These are phyloP conservation scores for Tethya wilhelma DNA, from an alignment of 37 sponge, comb jelly and placozoan species.

Conservation along the genomic window DNA sequence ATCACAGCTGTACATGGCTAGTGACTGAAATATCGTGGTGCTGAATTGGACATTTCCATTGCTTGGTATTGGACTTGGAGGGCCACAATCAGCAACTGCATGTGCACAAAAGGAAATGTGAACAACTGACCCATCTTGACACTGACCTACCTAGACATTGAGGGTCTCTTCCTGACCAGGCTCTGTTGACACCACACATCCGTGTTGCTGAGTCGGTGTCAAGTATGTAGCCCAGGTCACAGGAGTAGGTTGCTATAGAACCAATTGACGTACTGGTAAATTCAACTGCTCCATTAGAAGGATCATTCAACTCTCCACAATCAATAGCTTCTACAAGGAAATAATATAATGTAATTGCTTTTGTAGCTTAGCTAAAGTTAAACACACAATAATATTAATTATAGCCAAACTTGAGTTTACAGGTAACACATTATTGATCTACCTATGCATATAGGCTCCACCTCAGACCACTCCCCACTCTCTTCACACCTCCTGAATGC, in stretches of 20 bases:
- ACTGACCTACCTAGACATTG: neutral
- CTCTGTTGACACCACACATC: neutral
- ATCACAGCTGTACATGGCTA: neutral
- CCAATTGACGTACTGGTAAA: neutral
- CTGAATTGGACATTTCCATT: neutral
- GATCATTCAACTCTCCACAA: neutral
- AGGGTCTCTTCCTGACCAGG: neutral
- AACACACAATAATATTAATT: too few species aligned
- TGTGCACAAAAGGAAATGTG: too few species aligned
- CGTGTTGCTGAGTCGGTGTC: neutral
- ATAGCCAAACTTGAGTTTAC: too few species aligned
- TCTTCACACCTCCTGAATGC: neutral
- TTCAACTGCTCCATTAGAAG: neutral
- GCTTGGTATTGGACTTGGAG: too few species aligned
- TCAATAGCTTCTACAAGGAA: too few species aligned
- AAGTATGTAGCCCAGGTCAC: neutral
- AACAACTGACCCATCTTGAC: too few species aligned
- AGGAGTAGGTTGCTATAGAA: neutral
- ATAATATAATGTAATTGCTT: too few species aligned
- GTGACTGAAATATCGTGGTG: neutral
- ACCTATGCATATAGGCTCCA: neutral
- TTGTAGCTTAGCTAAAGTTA: too few species aligned
- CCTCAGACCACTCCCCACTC: neutral
- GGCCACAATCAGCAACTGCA: too few species aligned
- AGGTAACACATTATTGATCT: too few species aligned